phyloP scores from a whole-genome alignment of 2,113 vertebrate genomes.

The Rhinopithecus roxellana region DNA sequence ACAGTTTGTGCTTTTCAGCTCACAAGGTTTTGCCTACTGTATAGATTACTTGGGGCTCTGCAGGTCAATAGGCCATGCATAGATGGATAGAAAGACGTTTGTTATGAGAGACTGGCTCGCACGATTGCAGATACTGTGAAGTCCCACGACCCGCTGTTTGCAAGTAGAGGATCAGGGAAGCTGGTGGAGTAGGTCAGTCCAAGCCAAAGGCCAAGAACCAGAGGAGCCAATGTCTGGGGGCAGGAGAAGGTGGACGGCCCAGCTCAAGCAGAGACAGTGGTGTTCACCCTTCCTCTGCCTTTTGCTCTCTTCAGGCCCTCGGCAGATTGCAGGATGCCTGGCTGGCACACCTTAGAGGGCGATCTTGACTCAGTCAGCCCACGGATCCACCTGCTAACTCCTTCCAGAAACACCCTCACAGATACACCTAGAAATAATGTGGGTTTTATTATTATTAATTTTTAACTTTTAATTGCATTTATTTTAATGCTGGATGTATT shows the following conservation, averaged over 20 bases:
- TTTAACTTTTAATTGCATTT: too few species aligned
- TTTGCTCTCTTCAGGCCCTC: neutral
- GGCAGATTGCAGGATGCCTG: neutral
- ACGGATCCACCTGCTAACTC: neutral
- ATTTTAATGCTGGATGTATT: neutral
- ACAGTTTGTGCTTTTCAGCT: neutral
- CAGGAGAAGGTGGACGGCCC: neutral
- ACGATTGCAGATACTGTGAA: neutral
- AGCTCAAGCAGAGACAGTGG: neutral
- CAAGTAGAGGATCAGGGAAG: neutral
- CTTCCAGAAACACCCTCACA: neutral
- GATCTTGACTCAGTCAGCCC: neutral
- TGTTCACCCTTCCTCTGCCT: neutral
- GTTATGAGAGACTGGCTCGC: neutral
- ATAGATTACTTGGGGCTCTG: neutral
- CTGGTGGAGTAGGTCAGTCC: neutral
- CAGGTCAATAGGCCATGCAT: neutral
- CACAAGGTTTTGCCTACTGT: neutral
- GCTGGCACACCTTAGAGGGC: neutral
- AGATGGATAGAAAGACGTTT: neutral
- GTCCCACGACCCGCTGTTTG: neutral
- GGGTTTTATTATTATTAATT: too few species aligned
- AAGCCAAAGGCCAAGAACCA: neutral
- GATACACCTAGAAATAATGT: neutral
- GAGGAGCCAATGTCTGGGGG: too few species aligned